phyloP scores from a whole-genome alignment of 1,140 invertebrate species.

The Schmidtea mediterranea region DNA sequence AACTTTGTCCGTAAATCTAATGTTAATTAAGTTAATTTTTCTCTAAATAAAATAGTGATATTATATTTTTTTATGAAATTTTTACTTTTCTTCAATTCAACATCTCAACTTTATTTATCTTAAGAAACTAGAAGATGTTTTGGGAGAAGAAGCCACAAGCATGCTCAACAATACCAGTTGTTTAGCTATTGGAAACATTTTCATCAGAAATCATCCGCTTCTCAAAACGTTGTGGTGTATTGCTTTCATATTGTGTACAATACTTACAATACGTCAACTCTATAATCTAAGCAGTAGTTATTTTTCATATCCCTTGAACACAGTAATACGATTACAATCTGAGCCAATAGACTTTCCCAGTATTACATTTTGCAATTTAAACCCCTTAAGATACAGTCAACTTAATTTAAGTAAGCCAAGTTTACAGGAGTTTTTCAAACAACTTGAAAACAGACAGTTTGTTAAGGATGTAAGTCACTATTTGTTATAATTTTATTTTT shows the following conservation, averaged over 20 bases:
- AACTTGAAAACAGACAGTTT: neutral
- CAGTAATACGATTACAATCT: neutral
- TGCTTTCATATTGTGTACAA: neutral
- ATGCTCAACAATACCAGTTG: neutral
- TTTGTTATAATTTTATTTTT: too few species aligned
- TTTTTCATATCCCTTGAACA: neutral
- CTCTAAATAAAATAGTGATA: too few species aligned
- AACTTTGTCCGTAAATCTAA: too few species aligned
- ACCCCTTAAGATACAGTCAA: conserved; percentile 13
- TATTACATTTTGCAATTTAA: conserved; percentile 25
- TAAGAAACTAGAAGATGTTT: too few species aligned
- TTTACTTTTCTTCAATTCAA: too few species aligned
- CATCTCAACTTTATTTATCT: too few species aligned
- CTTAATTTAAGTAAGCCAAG: conserved; percentile 1
- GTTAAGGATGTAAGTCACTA: neutral
- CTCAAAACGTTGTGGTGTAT: neutral
- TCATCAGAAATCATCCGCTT: neutral
- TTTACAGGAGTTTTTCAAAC: neutral
- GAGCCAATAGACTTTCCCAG: conserved; percentile 19
- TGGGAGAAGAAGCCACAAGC: too few species aligned
- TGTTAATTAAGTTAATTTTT: too few species aligned
- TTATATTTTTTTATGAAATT: too few species aligned
- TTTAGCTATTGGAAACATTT: neutral
- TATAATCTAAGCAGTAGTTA: neutral
- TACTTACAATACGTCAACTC: neutral